Base-by-base conservation (phyloP, 2,888 invertebrate genomes). In the Anorthoa munda region DNA sequence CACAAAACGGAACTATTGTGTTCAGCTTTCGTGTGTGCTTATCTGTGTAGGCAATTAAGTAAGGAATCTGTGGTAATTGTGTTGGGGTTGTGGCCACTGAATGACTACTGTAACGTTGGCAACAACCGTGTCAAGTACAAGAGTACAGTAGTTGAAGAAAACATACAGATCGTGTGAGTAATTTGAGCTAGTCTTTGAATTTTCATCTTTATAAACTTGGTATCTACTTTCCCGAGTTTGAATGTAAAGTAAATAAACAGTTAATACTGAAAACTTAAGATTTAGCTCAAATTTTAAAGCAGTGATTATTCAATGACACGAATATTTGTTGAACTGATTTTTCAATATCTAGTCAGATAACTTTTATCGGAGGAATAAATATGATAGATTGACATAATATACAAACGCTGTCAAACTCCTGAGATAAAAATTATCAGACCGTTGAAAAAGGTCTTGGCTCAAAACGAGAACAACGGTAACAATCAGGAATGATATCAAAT, bases 231-330 rank as follows among this genome's bases (percentile, higher is more conserved):
- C n/a, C 39, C n/a, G 4, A 39, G n/a, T n/a, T 39, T n/a, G 39
- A 39, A 13, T n/a, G 59, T 5, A 9, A n/a, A n/a, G n/a, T 60
- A 45, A 39, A 13, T 21, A 45, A n/a, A 21, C 15, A 45, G 13
- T 60, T 59, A 21, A 60, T 45, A 18, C 18, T 1, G 11, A 31
- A 9, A 59, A 59, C 39, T 31, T 31, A 31, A 45, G 31, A 59
- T 45, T 60, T 55, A n/a, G 31, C 61, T 48, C 75, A 63, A 70
- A 70, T 39, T 58, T 63, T 31, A 50, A 51, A 51, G 31, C 61
- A 51, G 56, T 46, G 56, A 78, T 78, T 71, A 71, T 70, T 70
- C 21, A 11, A 45, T 17, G 26, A 21, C 17, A 26, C n/a, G 45
- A 2, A 13, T n/a, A 60, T 45, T 45, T 9, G 3, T 15, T 39